A percentile compares a stretch with the other conserved stretches of the same genome.
These are phyloP conservation scores for Ormia ochracea DNA, from an alignment of 2,888 invertebrate species.

Conservation along the genomic window DNA sequence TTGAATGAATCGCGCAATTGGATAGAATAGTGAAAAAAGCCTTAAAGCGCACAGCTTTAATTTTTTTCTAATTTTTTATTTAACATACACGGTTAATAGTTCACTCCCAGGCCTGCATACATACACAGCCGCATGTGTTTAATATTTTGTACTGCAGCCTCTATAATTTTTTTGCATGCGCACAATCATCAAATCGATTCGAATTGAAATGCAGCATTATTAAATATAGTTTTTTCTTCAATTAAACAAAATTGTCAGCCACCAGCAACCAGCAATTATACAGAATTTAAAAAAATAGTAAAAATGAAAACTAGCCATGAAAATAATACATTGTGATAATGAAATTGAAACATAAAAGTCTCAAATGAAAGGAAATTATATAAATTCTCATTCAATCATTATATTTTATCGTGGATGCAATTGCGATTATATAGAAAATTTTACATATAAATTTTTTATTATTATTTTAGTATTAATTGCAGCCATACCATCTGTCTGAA, in stretches of 20 bases:
- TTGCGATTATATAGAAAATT: neutral
- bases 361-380: conserved; percentile 25
- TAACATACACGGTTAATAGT: no score
- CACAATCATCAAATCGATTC: conserved; percentile 35
- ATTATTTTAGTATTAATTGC: neutral
- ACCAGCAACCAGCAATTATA: conserved; percentile 28
- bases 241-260: conserved; percentile 32
- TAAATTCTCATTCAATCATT: neutral
- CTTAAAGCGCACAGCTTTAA: no score
- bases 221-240: conserved; percentile 2
- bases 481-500: neutral
- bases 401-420: no score
- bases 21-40: no score
- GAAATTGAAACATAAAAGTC: conserved; percentile 17
- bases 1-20: no score
- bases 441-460: no score
- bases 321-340: conserved; percentile 21
- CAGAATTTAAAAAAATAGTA: neutral
- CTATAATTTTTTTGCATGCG: neutral
- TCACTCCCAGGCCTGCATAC: conserved; percentile 10
- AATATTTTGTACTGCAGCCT: neutral
- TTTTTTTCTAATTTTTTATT: no score
- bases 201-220: conserved; percentile 15
- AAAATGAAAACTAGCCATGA: conserved; percentile 2
- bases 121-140: conserved; percentile 10